phyloP scores from a whole-genome alignment of 2,113 vertebrate species.

The Rhizomys pruinosus region DNA sequence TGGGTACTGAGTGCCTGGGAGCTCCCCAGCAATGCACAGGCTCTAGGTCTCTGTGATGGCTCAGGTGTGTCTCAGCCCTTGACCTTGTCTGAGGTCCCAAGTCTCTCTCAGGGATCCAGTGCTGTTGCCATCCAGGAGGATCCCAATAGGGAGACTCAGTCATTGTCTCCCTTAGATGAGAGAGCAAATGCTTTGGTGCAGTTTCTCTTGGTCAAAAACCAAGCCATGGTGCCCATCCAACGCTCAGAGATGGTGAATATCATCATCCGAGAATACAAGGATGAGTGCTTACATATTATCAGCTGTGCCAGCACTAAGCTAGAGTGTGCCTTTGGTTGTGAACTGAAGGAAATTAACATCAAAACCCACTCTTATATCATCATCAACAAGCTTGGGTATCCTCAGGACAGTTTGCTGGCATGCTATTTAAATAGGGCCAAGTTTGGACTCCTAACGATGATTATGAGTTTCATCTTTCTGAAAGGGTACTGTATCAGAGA shows the following conservation, averaged over 20 bases:
- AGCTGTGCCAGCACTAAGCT: conserved; percentile 82
- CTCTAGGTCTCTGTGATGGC: conserved; percentile 8
- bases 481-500: conserved; percentile 90
- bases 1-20: conserved; percentile 65
- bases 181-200: conserved; percentile 90
- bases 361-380: conserved; percentile 91
- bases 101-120: not conserved
- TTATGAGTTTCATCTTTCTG: conserved; percentile 94
- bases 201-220: conserved; percentile 92
- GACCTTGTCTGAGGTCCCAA: not conserved
- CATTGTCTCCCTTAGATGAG: conserved; percentile 58
- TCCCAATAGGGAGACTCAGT: not conserved
- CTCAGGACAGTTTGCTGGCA: not conserved
- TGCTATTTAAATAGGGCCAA: conserved; percentile 85
- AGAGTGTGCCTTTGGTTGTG: conserved; percentile 91
- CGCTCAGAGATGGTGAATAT: conserved; percentile 88
- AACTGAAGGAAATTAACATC: conserved; percentile 90
- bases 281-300: conserved; percentile 87
- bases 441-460: conserved; percentile 89
- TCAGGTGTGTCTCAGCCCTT: not conserved
- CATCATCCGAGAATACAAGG: conserved; percentile 89
- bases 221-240: conserved; percentile 91
- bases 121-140: not conserved
- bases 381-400: conserved; percentile 84
- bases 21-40: not conserved